Conservation (phyloP, 2,113 vertebrate genomes). For the Brachirus orientalis region DNA sequence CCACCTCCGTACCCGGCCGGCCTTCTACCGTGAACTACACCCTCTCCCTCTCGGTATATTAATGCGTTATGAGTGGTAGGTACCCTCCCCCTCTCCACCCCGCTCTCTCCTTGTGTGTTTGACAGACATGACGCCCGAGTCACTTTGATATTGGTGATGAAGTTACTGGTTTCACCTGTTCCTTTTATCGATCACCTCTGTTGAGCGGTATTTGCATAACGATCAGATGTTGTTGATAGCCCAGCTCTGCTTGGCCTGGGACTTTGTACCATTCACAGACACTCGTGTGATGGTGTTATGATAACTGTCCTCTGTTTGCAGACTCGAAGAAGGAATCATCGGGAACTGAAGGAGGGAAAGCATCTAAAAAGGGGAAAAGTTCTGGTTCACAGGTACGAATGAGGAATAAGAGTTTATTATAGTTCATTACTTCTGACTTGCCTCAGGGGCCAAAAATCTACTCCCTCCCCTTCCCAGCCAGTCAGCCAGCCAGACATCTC, state of each 20-base stretch:
- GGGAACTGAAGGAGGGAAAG: slow-evolving; percentile 97
- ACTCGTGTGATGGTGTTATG: slow-evolving; percentile 12
- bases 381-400: slow-evolving; percentile 92
- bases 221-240: slow-evolving; percentile 75
- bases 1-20: slow-evolving; percentile 85
- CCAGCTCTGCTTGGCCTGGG: slow-evolving; percentile 6
- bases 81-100: slow-evolving; percentile 88
- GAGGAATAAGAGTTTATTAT: slow-evolving; percentile 30
- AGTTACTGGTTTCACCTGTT: slow-evolving; percentile 65
- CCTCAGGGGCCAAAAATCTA: slow-evolving; percentile 61
- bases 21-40: slow-evolving; percentile 91
- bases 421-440: slow-evolving; percentile 60
- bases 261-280: slow-evolving; percentile 24
- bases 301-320: slow-evolving; percentile 72
- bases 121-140: slow-evolving; percentile 68
- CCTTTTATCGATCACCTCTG: slow-evolving; percentile 66
- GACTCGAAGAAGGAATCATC: slow-evolving; percentile 98
- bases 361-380: slow-evolving; percentile 94
- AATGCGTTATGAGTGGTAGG: slow-evolving; percentile 99
- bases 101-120: slow-evolving; percentile 73
- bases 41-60: slow-evolving; percentile 89
- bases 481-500: slow-evolving; percentile 62
- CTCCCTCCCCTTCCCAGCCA: slow-evolving; percentile 51
- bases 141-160: slow-evolving; percentile 78
- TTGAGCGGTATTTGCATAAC: slow-evolving; percentile 78